Conservation (phyloP, 2,113 vertebrate genomes). For the Podarcis cretensis region DNA sequence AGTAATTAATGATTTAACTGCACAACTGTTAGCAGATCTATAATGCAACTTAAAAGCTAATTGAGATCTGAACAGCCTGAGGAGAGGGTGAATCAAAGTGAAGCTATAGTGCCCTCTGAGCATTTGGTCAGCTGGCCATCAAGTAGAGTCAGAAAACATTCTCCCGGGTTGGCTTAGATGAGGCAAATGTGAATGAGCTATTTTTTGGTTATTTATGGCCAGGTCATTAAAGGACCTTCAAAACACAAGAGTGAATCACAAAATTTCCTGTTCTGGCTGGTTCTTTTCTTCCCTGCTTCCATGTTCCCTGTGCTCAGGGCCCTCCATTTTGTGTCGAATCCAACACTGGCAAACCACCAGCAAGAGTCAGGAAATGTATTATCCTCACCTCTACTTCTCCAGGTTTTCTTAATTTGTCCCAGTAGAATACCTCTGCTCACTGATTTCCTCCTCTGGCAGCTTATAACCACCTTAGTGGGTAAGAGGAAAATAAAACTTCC, state of each 20-base stretch:
- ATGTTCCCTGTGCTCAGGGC: background rate
- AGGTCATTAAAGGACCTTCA: constrained; percentile 59
- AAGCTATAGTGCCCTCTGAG: constrained; percentile 62
- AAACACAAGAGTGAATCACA: constrained; percentile 46
- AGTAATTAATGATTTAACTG: constrained; percentile 78
- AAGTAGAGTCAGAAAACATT: constrained; percentile 53
- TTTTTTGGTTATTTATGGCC: constrained; percentile 49
- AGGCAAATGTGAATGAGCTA: constrained; percentile 37
- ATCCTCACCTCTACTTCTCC: constrained; percentile 43
- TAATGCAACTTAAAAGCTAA: constrained; percentile 76
- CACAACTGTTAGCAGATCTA: constrained; percentile 73
- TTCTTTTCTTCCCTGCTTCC: constrained; percentile 32
- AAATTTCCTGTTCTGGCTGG: constrained; percentile 29
- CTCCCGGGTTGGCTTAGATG: constrained; percentile 23
- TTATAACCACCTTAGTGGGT: constrained; percentile 30
- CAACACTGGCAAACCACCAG: constrained; percentile 27
- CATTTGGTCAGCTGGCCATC: constrained; percentile 63
- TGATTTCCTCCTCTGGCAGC: constrained; percentile 41
- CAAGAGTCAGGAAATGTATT: constrained; percentile 42
- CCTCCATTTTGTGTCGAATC: constrained; percentile 30
- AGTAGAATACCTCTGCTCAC: background rate
- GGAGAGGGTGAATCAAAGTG: constrained; percentile 53
- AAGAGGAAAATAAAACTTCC: constrained; percentile 1
- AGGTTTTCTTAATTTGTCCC: constrained; percentile 62
- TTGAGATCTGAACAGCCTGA: constrained; percentile 64